A percentile compares a stretch with the other conserved stretches of the same genome.
Evolutionary conservation across 2,888 invertebrate species (phyloP).

Genomic region (Dimorphilus gyrociliatus): DNA sequence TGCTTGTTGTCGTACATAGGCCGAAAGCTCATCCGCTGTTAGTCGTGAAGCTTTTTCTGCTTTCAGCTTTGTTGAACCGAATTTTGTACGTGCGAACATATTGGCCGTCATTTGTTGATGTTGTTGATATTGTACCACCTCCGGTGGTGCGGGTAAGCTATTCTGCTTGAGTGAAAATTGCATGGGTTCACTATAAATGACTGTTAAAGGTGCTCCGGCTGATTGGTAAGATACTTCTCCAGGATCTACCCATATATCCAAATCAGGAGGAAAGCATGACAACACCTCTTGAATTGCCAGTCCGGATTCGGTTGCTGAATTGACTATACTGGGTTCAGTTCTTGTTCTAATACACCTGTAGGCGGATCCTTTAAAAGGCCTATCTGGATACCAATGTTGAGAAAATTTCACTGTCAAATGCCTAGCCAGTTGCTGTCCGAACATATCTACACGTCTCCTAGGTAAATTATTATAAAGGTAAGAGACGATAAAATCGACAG

Average conservation of each 20-base stretch:
- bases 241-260: constrained; percentile 95
- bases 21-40: too few relatives aligned
- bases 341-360: constrained; percentile 88
- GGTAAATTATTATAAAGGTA: constrained; percentile 97
- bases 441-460: constrained; percentile 81
- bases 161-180: too few relatives aligned
- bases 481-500: constrained; percentile 93
- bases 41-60: too few relatives aligned
- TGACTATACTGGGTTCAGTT: constrained; percentile 68
- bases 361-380: constrained; percentile 86
- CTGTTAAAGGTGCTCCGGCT: too few relatives aligned
- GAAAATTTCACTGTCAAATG: constrained; percentile 80
- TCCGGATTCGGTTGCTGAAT: constrained; percentile 78
- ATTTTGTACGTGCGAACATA: constrained; percentile 95
- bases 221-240: constrained; percentile 77
- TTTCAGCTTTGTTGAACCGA: constrained; percentile 94
- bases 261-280: constrained; percentile 78
- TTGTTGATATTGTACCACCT: too few relatives aligned
- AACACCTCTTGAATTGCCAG: constrained; percentile 80
- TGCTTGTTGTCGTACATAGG: too few relatives aligned
- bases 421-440: constrained; percentile 88
- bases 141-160: too few relatives aligned
- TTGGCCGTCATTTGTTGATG: constrained; percentile 96
- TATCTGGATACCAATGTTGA: constrained; percentile 90
- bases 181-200: too few relatives aligned